Evolutionary conservation across 2,797 vertebrate genomes (phyloP).

Genomic region (Sebastes trivittatus): DNA sequence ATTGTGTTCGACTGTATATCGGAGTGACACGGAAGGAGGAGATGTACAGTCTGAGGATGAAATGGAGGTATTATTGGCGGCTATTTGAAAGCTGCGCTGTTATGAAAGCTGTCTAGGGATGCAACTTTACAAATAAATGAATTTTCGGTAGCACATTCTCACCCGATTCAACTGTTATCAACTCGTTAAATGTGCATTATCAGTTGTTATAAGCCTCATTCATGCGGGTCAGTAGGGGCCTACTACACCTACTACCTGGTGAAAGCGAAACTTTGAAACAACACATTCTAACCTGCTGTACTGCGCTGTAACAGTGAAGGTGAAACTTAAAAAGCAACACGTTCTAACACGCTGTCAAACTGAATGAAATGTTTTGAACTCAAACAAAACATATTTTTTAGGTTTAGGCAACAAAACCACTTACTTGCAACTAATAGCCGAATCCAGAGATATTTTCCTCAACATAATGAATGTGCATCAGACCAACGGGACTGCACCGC

Average conservation of each 20-base stretch:
- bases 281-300: background rate
- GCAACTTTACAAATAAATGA: background rate
- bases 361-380: background rate
- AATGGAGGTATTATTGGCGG: background rate
- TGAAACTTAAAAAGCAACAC: background rate
- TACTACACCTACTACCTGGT: background rate
- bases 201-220: background rate
- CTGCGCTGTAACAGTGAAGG: too few relatives aligned
- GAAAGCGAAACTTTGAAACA: background rate
- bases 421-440: too few relatives aligned
- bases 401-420: too few relatives aligned
- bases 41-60: background rate
- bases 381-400: too few relatives aligned
- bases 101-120: constrained; percentile 14
- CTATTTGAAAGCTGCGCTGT: constrained; percentile 1
- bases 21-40: constrained; percentile 29
- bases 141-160: background rate
- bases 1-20: constrained; percentile 57
- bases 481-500: too few relatives aligned
- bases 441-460: too few relatives aligned
- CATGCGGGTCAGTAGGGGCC: background rate
- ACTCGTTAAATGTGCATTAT: background rate
- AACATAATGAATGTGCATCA: too few relatives aligned
- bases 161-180: background rate
- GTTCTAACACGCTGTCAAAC: background rate